Percentiles rank a stretch among this genome's conserved stretches.
These are phyloP conservation scores for Stramonita haemastoma DNA, from an alignment of 2,888 invertebrate species.

Conservation along the genomic window DNA sequence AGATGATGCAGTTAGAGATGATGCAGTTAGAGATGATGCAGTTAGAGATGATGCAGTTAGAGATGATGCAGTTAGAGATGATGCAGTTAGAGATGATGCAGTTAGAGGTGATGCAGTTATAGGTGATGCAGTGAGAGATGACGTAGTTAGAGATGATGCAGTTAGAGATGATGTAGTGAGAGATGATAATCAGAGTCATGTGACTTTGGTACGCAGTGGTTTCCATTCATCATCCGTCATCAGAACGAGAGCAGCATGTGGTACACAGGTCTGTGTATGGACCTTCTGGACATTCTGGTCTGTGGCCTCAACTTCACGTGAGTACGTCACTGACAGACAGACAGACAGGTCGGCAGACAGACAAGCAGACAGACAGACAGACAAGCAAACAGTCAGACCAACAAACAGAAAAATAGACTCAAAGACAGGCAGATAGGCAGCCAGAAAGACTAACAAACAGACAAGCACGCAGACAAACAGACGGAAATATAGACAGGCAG, in stretches of 20 bases:
- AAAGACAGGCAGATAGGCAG: not conserved
- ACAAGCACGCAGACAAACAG: not conserved
- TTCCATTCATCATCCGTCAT: conserved; percentile 9
- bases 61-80: too few species aligned
- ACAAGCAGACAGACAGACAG: not conserved
- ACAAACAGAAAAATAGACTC: not conserved
- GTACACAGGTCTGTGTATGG: conserved; percentile 30
- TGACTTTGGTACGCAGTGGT: not conserved
- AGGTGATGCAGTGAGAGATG: too few species aligned
- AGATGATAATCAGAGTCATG: not conserved
- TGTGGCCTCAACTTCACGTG: not conserved
- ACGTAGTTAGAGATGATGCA: too few species aligned
- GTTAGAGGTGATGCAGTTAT: too few species aligned
- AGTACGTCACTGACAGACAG: not conserved
- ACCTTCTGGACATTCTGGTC: not conserved
- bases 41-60: too few species aligned
- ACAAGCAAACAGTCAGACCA: not conserved
- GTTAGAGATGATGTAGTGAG: too few species aligned
- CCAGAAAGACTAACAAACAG: not conserved
- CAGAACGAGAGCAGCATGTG: conserved; percentile 11
- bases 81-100: too few species aligned
- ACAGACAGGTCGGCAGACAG: not conserved
- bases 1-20: too few species aligned
- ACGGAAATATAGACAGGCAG: not conserved
- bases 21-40: too few species aligned